Conservation (phyloP, 2,113 vertebrate species). For the Perccottus glenii region DNA sequence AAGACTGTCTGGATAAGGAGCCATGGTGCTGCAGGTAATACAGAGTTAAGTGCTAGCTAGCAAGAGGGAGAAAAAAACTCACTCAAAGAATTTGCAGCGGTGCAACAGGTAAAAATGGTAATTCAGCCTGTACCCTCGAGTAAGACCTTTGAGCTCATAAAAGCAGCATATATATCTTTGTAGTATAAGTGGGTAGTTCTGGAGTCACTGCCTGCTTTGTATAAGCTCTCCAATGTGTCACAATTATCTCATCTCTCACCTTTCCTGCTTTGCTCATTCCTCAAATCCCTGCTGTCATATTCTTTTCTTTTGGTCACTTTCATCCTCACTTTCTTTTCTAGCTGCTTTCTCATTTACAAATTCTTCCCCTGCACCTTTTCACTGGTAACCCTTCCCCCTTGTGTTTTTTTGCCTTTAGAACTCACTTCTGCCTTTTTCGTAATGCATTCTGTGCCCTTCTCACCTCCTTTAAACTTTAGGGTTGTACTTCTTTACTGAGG, state of each 20-base stretch:
- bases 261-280: conserved; percentile 39
- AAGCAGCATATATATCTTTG: conserved; percentile 46
- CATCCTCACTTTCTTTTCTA: conserved; percentile 5
- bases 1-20: background rate
- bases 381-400: background rate
- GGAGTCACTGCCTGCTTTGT: conserved; percentile 13
- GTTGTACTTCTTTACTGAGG: background rate
- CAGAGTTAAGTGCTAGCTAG: conserved; percentile 5
- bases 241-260: conserved; percentile 26
- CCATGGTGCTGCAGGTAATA: background rate
- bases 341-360: background rate
- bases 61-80: background rate
- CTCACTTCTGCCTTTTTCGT: conserved; percentile 2
- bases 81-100: background rate
- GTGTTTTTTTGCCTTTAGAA: conserved; percentile 1
- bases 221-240: conserved; percentile 26
- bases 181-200: conserved; percentile 24
- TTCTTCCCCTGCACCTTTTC: background rate
- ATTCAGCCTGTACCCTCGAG: conserved; percentile 40
- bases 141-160: conserved; percentile 38
- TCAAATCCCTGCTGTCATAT: conserved; percentile 53
- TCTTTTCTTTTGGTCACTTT: conserved; percentile 7
- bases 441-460: conserved; percentile 1
- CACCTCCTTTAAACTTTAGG: background rate
- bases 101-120: conserved; percentile 54